Evolutionary conservation across 2,797 vertebrate species (phyloP).

Genomic region (Melanotaenia boesemani): DNA sequence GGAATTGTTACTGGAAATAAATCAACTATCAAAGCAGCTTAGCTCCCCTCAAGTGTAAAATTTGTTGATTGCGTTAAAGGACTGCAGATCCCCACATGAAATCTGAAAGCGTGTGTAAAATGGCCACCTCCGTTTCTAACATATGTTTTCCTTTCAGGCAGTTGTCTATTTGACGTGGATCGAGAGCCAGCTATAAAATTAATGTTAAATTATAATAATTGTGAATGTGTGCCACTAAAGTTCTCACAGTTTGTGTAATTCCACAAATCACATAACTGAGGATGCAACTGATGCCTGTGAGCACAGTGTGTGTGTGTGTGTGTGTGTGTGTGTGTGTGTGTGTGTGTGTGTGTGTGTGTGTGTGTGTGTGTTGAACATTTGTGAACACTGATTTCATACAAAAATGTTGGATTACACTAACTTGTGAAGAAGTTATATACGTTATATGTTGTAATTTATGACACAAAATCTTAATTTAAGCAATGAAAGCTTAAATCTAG

Average conservation of each 20-base stretch:
- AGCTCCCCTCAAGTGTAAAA: neutral
- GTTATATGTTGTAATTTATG: neutral
- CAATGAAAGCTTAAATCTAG: neutral
- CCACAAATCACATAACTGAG: neutral
- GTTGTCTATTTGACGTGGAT: neutral
- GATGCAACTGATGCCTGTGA: neutral
- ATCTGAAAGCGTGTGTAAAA: conserved; percentile 11
- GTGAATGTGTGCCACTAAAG: neutral
- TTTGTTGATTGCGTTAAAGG: neutral
- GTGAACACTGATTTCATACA: neutral
- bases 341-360: too few species aligned
- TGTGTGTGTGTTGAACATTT: neutral
- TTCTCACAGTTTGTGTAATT: neutral
- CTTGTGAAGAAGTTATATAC: neutral
- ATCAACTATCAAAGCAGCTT: neutral
- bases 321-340: too few species aligned
- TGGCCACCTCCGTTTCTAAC: neutral
- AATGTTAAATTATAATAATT: neutral
- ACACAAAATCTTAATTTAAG: neutral
- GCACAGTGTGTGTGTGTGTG: neutral
- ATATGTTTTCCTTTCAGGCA: neutral
- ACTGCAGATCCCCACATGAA: conserved; percentile 6
- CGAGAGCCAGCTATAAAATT: neutral
- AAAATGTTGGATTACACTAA: neutral
- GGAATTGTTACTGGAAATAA: neutral